Evolutionary conservation across 2,888 invertebrate species (phyloP), one percentile per base, ranked within the genome.

Genomic region (Geotrupes spiniger): DNA sequence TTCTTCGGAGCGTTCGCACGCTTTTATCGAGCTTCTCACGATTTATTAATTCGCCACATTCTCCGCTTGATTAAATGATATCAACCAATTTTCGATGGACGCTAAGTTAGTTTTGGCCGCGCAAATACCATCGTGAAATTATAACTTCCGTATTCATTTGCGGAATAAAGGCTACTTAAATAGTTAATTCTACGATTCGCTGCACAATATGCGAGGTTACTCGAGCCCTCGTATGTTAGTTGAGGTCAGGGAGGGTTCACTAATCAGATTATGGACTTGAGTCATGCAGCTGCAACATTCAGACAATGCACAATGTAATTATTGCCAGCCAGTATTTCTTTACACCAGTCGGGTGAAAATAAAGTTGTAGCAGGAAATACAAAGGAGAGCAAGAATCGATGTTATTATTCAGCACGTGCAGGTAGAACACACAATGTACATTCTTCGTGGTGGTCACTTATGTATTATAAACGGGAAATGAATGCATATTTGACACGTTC

Each of bases 261-360:
- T 54, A 54, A 54, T 54, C 46, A 29, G 51, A 54, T 54, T 54
- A 54, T 25, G 45, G 48, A 40, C 37, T 47, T 21, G 37, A 49
- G 53, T 25, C 51, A 49, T 54, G 51, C 54, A 54, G 54, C 54
- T 54, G 54, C 40, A 48, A 36, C 45, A 33, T 14, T 37, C 43
- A 46, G 42, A 49, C 46, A 49, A 46, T 42, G 52, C 45, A 16
- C 37, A 37, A 48, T 39, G 49, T 41, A 49, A 49, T 49, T 42
- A 43, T 40, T 33, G 11, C 33, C 33, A 33, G 12, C 42, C 42
- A 17, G 17, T 21, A 17, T 38, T 38, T 10, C 17, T 17, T 38
- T 38, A 17, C 21, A 38, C n/a, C 11, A 14, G 36, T 11, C 29
- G 29, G 5, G 33, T 14, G 33, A 33, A 12, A 33, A 33, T 33